Conservation (phyloP, 2,888 invertebrate species). For the Eilema griseolum region DNA sequence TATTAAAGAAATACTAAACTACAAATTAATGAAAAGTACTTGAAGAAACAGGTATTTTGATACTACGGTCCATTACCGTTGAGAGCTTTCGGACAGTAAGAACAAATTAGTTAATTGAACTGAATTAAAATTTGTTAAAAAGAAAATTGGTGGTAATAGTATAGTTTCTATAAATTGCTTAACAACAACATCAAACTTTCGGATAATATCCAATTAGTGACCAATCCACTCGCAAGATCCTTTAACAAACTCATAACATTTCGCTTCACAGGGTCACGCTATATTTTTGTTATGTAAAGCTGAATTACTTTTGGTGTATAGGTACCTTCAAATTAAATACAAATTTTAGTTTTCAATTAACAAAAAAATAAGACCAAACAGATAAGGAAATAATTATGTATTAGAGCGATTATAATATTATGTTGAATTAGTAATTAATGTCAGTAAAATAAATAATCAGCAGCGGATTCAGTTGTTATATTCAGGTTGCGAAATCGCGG, state of each 20-base stretch:
- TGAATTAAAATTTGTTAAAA: background rate
- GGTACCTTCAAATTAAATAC: background rate
- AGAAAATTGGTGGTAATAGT: too few relatives aligned
- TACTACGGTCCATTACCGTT: background rate
- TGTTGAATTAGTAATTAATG: slow-evolving; percentile 18
- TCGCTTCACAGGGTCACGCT: background rate
- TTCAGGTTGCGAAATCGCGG: slow-evolving; percentile 50
- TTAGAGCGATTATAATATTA: background rate
- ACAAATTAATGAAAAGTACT: background rate
- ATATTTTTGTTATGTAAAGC: too few relatives aligned
- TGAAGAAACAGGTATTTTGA: background rate
- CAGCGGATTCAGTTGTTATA: slow-evolving; percentile 29
- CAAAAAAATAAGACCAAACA: background rate
- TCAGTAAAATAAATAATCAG: slow-evolving; percentile 37
- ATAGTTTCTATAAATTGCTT: too few relatives aligned
- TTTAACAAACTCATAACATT: background rate
- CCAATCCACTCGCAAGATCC: background rate
- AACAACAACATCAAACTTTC: too few relatives aligned
- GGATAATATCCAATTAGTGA: background rate
- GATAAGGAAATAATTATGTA: background rate
- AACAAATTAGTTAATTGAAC: background rate
- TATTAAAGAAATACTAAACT: slow-evolving; percentile 8
- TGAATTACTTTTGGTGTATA: background rate
- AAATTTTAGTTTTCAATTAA: background rate
- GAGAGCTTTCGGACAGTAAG: background rate